A percentile compares a stretch with the other conserved stretches of the same genome.
Conservation (phyloP, 2,888 invertebrate genomes). For the Tubulanus polymorphus region DNA sequence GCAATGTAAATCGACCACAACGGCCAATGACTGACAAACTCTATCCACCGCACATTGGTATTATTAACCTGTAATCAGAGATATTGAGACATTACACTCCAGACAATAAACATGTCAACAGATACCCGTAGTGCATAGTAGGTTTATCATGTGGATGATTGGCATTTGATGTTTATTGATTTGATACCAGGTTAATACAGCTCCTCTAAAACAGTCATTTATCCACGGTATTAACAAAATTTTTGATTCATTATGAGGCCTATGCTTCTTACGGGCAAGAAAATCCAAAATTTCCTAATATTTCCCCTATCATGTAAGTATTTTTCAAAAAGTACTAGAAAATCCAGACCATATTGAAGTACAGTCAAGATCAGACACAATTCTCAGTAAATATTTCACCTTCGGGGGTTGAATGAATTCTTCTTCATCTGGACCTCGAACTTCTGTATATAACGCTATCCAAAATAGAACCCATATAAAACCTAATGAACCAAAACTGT, state of each 20-base stretch:
- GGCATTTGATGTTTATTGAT: no score
- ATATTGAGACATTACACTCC: conserved; percentile 4
- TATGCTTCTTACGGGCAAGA: no score
- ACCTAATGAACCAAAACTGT: conserved; percentile 66
- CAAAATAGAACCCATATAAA: conserved; percentile 67
- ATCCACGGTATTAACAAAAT: no score
- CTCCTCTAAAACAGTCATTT: no score
- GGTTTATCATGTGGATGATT: no score
- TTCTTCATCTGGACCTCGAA: conserved; percentile 43
- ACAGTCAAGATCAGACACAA: background rate
- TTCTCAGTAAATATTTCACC: conserved; percentile 30
- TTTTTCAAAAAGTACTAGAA: background rate
- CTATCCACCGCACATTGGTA: conserved; percentile 62
- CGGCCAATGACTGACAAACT: conserved; percentile 66
- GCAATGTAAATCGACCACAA: conserved; percentile 72
- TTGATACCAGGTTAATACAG: no score
- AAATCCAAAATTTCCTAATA: no score
- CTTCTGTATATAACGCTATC: conserved; percentile 63
- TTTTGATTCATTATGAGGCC: no score
- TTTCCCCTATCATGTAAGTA: no score
- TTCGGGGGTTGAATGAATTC: conserved; percentile 52
- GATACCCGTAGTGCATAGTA: no score
- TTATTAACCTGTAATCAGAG: conserved; percentile 55
- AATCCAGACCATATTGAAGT: background rate
- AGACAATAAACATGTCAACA: no score